A percentile compares a stretch with the other conserved stretches of the same genome.
Evolutionary conservation across 2,113 vertebrate genomes (phyloP).

Genomic region (Pseudorhombus dupliciocellatus): DNA sequence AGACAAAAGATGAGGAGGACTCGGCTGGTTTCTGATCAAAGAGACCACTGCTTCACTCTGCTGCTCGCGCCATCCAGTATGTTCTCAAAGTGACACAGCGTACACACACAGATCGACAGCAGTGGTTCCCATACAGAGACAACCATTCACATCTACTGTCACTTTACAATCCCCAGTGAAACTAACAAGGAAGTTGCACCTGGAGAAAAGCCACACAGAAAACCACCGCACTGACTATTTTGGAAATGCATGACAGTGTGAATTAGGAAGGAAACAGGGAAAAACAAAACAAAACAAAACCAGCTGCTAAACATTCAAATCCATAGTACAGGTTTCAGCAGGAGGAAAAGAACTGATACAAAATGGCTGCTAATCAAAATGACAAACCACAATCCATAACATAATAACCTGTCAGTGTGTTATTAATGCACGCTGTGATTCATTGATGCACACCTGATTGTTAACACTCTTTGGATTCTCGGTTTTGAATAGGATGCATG

Average conservation of each 20-base stretch:
- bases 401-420: constrained; percentile 17
- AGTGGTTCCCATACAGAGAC: background rate
- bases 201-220: background rate
- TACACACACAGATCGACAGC: background rate
- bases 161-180: too few relatives aligned
- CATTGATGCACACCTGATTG: constrained; percentile 4
- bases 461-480: constrained; percentile 1
- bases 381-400: constrained; percentile 7
- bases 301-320: background rate
- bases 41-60: constrained; percentile 41
- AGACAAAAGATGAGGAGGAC: constrained; percentile 79
- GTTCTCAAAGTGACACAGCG: constrained; percentile 22
- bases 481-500: constrained; percentile 10
- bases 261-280: background rate
- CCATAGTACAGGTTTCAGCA: background rate
- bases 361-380: constrained; percentile 17
- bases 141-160: too few relatives aligned
- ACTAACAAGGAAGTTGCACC: too few relatives aligned
- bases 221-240: background rate
- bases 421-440: constrained; percentile 37
- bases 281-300: background rate
- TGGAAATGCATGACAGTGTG: background rate
- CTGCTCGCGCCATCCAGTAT: constrained; percentile 11
- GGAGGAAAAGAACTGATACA: constrained; percentile 17
- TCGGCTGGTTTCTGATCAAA: constrained; percentile 51